A percentile compares a stretch with the other conserved stretches of the same genome.
phyloP scores from a whole-genome alignment of 2,888 invertebrate genomes.

The Watsonalla binaria region DNA sequence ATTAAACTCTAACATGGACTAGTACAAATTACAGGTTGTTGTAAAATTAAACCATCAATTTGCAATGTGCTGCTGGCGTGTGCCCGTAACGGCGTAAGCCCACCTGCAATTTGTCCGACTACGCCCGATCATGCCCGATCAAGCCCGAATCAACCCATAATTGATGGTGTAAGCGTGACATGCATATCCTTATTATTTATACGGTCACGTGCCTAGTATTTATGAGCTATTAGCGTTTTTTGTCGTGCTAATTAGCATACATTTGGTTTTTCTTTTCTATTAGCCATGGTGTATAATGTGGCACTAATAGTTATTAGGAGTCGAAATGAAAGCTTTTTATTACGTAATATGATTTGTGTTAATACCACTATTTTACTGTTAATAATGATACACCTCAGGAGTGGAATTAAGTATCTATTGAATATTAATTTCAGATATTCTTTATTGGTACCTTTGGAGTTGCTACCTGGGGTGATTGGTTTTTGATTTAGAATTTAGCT shows the following conservation, averaged over 20 bases:
- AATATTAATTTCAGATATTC: no score
- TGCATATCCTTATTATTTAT: constrained; percentile 22
- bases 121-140: constrained; percentile 24
- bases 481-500: no score
- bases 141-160: constrained; percentile 28
- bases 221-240: neutral
- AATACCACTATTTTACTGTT: neutral
- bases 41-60: constrained; percentile 45
- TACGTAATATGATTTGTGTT: neutral
- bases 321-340: neutral
- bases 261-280: neutral
- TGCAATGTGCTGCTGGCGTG: constrained; percentile 37
- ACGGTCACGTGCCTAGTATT: constrained; percentile 4
- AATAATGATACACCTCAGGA: neutral
- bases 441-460: no score
- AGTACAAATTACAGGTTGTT: neutral
- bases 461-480: no score
- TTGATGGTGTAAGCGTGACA: constrained; percentile 25
- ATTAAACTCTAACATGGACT: neutral
- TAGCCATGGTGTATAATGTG: neutral
- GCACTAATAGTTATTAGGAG: neutral
- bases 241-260: neutral
- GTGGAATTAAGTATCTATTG: neutral
- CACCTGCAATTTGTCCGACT: constrained; percentile 34
- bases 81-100: constrained; percentile 34